Evolutionary conservation across 2,888 invertebrate species (phyloP), one percentile per base, ranked within the genome.

Genomic region (Kuschelorhynchus macadamiae): DNA sequence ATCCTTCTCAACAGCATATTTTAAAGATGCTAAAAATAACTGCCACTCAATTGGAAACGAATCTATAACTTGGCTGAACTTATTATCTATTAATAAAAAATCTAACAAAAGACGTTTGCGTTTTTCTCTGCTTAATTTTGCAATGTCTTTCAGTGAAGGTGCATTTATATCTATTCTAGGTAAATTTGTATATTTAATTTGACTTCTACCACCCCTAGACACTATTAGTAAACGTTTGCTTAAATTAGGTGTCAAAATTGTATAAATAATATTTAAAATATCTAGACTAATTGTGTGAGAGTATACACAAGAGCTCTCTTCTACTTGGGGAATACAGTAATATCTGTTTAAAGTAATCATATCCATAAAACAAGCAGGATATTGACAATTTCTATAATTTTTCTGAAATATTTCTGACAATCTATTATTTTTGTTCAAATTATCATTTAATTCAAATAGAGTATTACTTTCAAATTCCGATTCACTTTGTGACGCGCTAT

Each of bases 321-420:
- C 94, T 4, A 92, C 88, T 84, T 92, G 92, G 0, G 91, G 89
- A 52, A 86, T 86, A 72, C 89, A 89, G 68, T 92, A 87, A 76
- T 90, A 89, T 46, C 89, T 84, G 66, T 88, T 86, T 36, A 88
- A 86, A n/a, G 87, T 87, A 61, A 89, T 82, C 12, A 94, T 85
- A 78, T 94, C 91, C 20, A 93, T 87, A 74, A 92, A 89, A 66
- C 87, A 86, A 7, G 90, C 85, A 0, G 93, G 90, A 71, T 92
- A 87, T 41, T 84, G 77, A 20, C 89, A 91, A 1, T 82, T 82
- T 41, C 88, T 85, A 64, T 91, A 89, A 67, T 88, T 87, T 32
- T 88, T 83, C 1, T 88, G 79, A 78, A 94, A 90, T 91, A 92
- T 92, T 3, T 83, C 78, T 0, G 92, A 90, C 65, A 86, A 67